Evolutionary conservation across 1,140 invertebrate genomes (phyloP).

Genomic region (Bombus fervidus): DNA sequence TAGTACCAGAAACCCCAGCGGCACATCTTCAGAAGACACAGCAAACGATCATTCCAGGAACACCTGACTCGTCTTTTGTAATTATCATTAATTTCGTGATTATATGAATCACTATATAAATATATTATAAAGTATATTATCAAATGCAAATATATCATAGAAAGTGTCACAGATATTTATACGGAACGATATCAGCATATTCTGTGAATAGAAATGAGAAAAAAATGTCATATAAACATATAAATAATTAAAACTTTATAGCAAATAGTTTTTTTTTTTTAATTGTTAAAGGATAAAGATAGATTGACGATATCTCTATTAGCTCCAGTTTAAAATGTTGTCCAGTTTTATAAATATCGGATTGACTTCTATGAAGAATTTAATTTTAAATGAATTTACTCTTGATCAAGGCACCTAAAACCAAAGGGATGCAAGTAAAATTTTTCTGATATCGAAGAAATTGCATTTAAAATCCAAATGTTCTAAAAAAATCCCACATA

Average conservation of each 20-base stretch:
- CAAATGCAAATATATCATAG: not conserved
- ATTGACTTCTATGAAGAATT: too few relatives aligned
- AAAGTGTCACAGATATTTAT: not conserved
- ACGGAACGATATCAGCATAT: not conserved
- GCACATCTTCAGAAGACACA: not conserved
- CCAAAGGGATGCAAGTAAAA: too few relatives aligned
- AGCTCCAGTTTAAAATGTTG: too few relatives aligned
- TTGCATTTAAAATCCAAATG: too few relatives aligned
- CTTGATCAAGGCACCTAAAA: too few relatives aligned
- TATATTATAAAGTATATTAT: not conserved
- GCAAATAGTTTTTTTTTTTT: not conserved
- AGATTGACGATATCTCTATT: too few relatives aligned
- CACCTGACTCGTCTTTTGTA: slow-evolving; percentile 67
- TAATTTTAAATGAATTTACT: too few relatives aligned
- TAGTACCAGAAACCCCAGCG: slow-evolving; percentile 64
- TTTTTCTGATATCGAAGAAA: too few relatives aligned
- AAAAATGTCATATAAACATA: not conserved
- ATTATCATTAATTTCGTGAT: not conserved
- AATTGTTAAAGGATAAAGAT: too few relatives aligned
- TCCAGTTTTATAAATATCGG: too few relatives aligned
- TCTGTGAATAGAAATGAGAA: not conserved
- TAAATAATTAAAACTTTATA: not conserved
- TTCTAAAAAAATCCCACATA: too few relatives aligned
- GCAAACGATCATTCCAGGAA: slow-evolving; percentile 51
- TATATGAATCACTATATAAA: not conserved